A percentile compares a stretch with the other conserved stretches of the same genome.
Evolutionary conservation across 2,888 invertebrate genomes (phyloP).

Genomic region (Sinopyrophorus schimmeli): DNA sequence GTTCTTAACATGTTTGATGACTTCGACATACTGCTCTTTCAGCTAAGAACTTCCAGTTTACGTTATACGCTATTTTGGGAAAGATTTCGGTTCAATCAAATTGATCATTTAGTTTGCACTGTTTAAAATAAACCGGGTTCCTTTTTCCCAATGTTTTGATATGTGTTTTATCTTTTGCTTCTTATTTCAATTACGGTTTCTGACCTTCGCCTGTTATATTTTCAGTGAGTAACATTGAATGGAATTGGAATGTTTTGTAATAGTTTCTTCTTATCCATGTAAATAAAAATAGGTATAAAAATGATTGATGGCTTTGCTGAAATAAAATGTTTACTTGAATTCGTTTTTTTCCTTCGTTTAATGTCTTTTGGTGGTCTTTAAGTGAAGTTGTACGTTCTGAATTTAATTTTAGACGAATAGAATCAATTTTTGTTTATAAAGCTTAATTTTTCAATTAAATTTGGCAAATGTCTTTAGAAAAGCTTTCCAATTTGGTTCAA

Average conservation of each 20-base stretch:
- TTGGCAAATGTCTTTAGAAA: too few species aligned
- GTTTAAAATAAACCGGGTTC: slow-evolving; percentile 18
- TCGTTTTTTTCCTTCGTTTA: neutral
- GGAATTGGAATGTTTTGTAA: slow-evolving; percentile 17
- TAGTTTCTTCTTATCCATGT: slow-evolving; percentile 1
- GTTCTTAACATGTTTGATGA: slow-evolving; percentile 79
- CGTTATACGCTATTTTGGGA: slow-evolving; percentile 28
- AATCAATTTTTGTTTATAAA: too few species aligned
- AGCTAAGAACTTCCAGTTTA: slow-evolving; percentile 25
- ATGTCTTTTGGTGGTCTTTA: neutral
- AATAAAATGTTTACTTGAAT: slow-evolving; percentile 16
- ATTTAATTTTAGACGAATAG: too few species aligned
- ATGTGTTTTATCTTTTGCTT: too few species aligned
- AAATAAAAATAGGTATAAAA: slow-evolving; percentile 14
- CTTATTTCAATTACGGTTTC: too few species aligned
- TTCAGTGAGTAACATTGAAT: neutral
- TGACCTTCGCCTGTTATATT: too few species aligned
- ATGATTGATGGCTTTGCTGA: slow-evolving; percentile 18
- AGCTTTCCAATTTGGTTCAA: too few species aligned
- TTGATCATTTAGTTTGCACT: slow-evolving; percentile 25
- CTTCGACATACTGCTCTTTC: slow-evolving; percentile 59
- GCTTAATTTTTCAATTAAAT: too few species aligned
- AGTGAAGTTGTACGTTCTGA: neutral
- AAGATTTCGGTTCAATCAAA: slow-evolving; percentile 26
- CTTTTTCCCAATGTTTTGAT: too few species aligned